A percentile compares a stretch with the other conserved stretches of the same genome.
These are phyloP conservation scores for Acridotheres tristis DNA, from an alignment of 2,797 vertebrate species.

Conservation along the genomic window DNA sequence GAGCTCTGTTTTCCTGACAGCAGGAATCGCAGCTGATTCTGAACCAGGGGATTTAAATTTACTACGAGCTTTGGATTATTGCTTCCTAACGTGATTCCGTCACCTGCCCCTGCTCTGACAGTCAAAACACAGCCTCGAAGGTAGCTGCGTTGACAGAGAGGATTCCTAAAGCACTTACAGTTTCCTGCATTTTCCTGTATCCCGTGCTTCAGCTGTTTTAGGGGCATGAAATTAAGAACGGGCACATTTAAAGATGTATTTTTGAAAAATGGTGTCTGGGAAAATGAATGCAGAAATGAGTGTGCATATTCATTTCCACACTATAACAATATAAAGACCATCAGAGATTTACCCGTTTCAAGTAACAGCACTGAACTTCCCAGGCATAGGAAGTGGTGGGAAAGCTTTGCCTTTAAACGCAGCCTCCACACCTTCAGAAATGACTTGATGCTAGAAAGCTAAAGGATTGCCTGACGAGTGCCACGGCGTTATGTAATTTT, in stretches of 20 bases:
- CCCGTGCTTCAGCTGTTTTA: background rate
- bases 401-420: background rate
- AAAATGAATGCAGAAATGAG: background rate
- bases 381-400: background rate
- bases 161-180: background rate
- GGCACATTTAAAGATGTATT: background rate
- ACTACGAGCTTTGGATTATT: background rate
- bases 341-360: background rate
- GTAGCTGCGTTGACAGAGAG: background rate
- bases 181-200: background rate
- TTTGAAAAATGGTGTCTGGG: background rate
- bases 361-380: background rate
- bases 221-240: background rate
- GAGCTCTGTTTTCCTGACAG: slow-evolving; percentile 19
- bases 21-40: slow-evolving; percentile 20
- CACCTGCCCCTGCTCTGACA: background rate
- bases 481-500: background rate
- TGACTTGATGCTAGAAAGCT: slow-evolving; percentile 28
- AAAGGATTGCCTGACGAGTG: slow-evolving; percentile 4
- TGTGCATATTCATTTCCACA: background rate
- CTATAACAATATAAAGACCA: background rate
- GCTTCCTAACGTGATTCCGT: background rate
- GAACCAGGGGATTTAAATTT: background rate
- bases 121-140: background rate
- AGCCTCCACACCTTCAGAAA: background rate